Evolutionary conservation across 2,113 vertebrate genomes (phyloP), one percentile per base, ranked within the genome.

Genomic region (Arvicanthis niloticus): DNA sequence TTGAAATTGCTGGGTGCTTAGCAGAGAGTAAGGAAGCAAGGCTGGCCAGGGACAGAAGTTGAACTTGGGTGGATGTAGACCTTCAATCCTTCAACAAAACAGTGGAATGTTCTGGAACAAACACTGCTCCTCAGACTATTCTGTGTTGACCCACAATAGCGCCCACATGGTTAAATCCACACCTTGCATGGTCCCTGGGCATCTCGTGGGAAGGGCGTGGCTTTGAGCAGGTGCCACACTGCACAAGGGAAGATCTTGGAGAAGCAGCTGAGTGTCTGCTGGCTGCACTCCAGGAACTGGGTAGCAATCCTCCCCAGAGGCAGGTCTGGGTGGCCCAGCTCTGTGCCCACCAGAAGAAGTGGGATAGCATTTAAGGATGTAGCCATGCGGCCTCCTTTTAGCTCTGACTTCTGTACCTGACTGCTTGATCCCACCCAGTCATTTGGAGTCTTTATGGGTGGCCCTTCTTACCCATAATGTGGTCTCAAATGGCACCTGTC

Each of bases 121-220:
- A 0, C 0, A 3, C 1, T 6, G 13, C 1, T 65, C 17, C 7
- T 70, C 29, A 5, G 24, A n/a, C 53, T 42, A 9, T 40, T 81
- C 48, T 7, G n/a, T 48, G 24, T 37, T 60, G n/a, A 34, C 67
- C 22, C 29, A 9, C 8, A 24, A 29, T 29, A 22, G 60, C 0
- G 0, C 31, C 40, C 10, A 67, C 9, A 42, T 10, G 7, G 42
- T 42, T 19, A 9, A 5, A 16, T 1, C 17, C 22, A 53, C 0
- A 6, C 31, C 37, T 89, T n/a, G 24, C 56, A 31, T n/a, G n/a
- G 51, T 19, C 7, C 34, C 67, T 68, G 58, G 42, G 77, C 76
- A 26, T 45, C 12, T 9, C 0, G 26, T 4, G 5, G 22, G 29
- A 22, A 65, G 48, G 76, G 45, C 21, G 0, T 75, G 86, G n/a